Evolutionary conservation across 2,888 invertebrate species (phyloP).

Genomic region (Brachynemurus nebulosus): DNA sequence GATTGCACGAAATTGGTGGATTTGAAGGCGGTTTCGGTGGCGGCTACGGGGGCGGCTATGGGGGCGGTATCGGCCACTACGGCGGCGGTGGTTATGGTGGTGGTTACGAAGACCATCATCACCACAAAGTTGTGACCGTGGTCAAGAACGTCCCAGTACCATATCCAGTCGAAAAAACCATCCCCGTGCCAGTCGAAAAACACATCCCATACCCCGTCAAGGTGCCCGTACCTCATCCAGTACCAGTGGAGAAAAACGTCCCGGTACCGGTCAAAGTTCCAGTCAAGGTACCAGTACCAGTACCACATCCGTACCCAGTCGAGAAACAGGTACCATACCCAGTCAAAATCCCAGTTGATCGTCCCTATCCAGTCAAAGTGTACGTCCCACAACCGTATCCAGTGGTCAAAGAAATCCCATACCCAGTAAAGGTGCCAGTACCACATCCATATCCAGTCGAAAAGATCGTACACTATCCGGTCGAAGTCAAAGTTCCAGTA

Average conservation of each 20-base stretch:
- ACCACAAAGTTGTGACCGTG: conserved; percentile 30
- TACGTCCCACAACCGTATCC: conserved; percentile 64
- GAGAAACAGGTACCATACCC: conserved; percentile 56
- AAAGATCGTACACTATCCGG: conserved; percentile 51
- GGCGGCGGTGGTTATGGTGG: neutral
- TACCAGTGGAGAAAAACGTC: conserved; percentile 51
- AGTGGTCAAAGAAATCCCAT: conserved; percentile 50
- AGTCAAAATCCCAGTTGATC: conserved; percentile 43
- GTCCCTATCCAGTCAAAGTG: conserved; percentile 51
- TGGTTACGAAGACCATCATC: conserved; percentile 7
- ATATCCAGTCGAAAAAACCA: conserved; percentile 48
- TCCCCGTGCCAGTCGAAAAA: conserved; percentile 43
- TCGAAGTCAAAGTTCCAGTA: conserved; percentile 53
- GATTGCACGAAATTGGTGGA: conserved; percentile 35
- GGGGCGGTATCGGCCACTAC: conserved; percentile 4
- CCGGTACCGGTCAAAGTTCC: conserved; percentile 52
- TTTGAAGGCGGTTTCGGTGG: conserved; percentile 20
- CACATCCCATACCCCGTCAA: conserved; percentile 28
- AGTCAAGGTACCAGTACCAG: conserved; percentile 34
- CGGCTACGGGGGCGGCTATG: conserved; percentile 10
- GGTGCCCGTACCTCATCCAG: conserved; percentile 35
- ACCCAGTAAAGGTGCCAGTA: conserved; percentile 50
- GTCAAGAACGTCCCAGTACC: conserved; percentile 54
- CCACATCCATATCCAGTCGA: conserved; percentile 56
- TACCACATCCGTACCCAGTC: conserved; percentile 46